Conservation (phyloP, 2,888 invertebrate genomes). For the Venusia cambrica region DNA sequence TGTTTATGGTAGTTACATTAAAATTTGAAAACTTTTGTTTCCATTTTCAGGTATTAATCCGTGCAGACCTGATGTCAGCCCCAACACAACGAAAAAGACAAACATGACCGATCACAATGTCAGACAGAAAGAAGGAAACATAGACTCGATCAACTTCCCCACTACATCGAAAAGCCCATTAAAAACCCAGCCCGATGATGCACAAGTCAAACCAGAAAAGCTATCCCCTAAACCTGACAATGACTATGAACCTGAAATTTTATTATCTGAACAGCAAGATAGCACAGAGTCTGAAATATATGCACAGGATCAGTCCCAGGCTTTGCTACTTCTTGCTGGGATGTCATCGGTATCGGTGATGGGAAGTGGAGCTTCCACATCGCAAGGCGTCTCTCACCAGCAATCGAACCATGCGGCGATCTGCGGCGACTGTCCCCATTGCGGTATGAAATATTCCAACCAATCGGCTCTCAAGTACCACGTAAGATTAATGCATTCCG, state of each 20-base stretch:
- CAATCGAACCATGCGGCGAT: constrained; percentile 76
- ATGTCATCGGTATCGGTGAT: constrained; percentile 60
- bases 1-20: no score
- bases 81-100: constrained; percentile 56
- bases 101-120: constrained; percentile 52
- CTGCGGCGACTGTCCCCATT: constrained; percentile 85
- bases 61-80: constrained; percentile 61
- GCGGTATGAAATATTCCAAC: constrained; percentile 85
- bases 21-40: no score
- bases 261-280: constrained; percentile 71
- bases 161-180: constrained; percentile 60
- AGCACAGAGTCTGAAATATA: constrained; percentile 60
- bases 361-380: constrained; percentile 61
- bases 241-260: constrained; percentile 73
- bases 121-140: constrained; percentile 55
- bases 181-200: constrained; percentile 53
- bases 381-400: constrained; percentile 60
- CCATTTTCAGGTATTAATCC: constrained; percentile 68
- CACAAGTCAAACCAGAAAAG: constrained; percentile 64
- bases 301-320: constrained; percentile 64
- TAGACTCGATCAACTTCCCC: constrained; percentile 48
- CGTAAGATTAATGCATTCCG: constrained; percentile 85
- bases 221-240: constrained; percentile 70
- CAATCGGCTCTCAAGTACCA: constrained; percentile 86
- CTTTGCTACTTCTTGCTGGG: constrained; percentile 60